Percentiles rank a stretch among this genome's conserved stretches.
phyloP scores from a whole-genome alignment of 2,113 vertebrate species.

The Charadrius vociferus region DNA sequence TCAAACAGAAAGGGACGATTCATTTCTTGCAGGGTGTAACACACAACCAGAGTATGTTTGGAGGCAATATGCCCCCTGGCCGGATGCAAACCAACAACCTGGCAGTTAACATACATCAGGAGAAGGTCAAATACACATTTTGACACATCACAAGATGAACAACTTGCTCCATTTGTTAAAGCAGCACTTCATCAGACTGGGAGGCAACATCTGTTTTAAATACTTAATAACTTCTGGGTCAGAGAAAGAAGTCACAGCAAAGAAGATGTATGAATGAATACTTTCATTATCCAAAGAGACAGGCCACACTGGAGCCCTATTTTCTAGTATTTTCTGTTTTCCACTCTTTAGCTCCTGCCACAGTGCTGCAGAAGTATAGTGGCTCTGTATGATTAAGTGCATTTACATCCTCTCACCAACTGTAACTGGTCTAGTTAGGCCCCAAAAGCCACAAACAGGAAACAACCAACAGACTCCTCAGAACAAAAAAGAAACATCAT shows the following conservation, averaged over 20 bases:
- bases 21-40: background rate
- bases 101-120: background rate
- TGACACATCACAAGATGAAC: fast-evolving
- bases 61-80: background rate
- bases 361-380: background rate
- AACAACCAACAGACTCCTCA: background rate
- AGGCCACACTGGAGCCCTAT: background rate
- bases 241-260: background rate
- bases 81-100: background rate
- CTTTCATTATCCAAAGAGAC: background rate
- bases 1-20: background rate
- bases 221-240: background rate
- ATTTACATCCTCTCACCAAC: background rate
- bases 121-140: background rate
- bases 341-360: background rate
- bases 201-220: background rate
- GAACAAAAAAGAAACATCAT: background rate
- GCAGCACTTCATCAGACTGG: background rate
- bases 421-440: background rate
- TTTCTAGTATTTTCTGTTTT: background rate
- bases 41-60: background rate
- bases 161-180: background rate
- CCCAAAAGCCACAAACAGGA: constrained; percentile 26
- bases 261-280: background rate
- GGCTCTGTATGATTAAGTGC: background rate